Percentiles rank a stretch among this genome's conserved stretches.
phyloP scores from a whole-genome alignment of 30 jellyfish, hydroid and myxozoan genomes.

The Euphysa ruthae region DNA sequence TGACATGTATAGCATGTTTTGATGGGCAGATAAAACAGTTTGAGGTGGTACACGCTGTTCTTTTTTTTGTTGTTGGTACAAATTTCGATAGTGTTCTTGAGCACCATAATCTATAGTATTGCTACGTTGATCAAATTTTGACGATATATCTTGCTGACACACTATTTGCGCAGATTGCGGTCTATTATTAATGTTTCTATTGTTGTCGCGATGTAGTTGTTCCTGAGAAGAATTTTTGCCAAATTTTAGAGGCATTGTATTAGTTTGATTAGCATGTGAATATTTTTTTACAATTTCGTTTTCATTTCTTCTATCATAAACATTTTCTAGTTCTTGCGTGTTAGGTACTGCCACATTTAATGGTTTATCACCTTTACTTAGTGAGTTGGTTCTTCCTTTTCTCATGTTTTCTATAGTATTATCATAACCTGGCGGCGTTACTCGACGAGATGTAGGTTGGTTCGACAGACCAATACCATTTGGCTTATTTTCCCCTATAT shows the following conservation, averaged over 20 bases:
- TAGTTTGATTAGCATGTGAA: not conserved
- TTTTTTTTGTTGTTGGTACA: not conserved
- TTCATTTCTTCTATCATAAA: not conserved
- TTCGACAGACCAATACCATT: constrained; percentile 1
- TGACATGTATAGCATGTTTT: not conserved
- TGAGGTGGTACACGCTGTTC: not conserved
- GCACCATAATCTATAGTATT: too few species aligned
- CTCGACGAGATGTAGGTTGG: constrained; percentile 23
- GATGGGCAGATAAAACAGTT: constrained; percentile 3
- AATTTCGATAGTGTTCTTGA: too few species aligned
- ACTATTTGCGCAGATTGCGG: too few species aligned
- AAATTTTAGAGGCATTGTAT: too few species aligned
- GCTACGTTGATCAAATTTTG: too few species aligned
- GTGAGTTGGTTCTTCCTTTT: constrained; percentile 35
- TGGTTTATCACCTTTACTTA: constrained; percentile 19
- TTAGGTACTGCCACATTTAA: too few species aligned
- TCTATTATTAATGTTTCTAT: too few species aligned
- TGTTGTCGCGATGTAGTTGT: too few species aligned
- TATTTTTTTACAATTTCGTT: not conserved
- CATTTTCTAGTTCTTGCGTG: not conserved
- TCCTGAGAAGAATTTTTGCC: too few species aligned
- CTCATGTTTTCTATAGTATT: constrained; percentile 70
- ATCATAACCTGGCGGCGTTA: constrained; percentile 79
- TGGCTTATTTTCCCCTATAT: not conserved
- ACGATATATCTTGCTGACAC: too few species aligned